phyloP scores from a whole-genome alignment of 2,113 vertebrate genomes.

The Phrynosoma platyrhinos region DNA sequence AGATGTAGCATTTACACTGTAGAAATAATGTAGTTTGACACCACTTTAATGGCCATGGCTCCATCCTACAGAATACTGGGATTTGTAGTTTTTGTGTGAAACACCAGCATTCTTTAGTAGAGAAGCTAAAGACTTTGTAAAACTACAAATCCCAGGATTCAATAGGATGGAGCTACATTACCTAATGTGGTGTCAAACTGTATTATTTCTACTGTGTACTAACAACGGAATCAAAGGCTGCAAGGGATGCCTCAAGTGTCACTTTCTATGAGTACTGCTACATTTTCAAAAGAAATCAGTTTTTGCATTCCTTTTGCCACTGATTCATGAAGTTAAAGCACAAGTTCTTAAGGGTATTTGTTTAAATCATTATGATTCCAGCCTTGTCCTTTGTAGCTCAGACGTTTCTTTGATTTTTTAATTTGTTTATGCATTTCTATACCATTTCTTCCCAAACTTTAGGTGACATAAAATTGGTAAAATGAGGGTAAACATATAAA shows the following conservation, averaged over 20 bases:
- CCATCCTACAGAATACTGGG: too few relatives aligned
- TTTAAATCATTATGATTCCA: not conserved
- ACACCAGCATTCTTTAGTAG: too few relatives aligned
- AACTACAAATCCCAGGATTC: too few relatives aligned
- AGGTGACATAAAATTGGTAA: not conserved
- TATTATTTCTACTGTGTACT: too few relatives aligned
- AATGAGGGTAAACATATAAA: not conserved
- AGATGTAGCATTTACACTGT: too few relatives aligned
- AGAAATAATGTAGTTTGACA: too few relatives aligned
- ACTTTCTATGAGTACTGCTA: not conserved
- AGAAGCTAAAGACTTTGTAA: too few relatives aligned
- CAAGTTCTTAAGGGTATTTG: not conserved
- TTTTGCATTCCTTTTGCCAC: not conserved
- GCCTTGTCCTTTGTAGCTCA: not conserved
- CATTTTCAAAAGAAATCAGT: rapidly evolving
- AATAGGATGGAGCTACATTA: too few relatives aligned
- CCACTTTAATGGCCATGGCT: too few relatives aligned
- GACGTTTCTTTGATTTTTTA: not conserved
- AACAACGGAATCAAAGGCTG: too few relatives aligned
- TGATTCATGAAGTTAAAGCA: not conserved
- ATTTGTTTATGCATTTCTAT: not conserved
- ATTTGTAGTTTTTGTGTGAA: too few relatives aligned
- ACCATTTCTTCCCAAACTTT: not conserved
- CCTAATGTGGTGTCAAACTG: too few relatives aligned
- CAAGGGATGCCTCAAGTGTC: not conserved